Base-by-base conservation (phyloP, 2,797 vertebrate genomes). In the Pseudochromis fuscus region DNA sequence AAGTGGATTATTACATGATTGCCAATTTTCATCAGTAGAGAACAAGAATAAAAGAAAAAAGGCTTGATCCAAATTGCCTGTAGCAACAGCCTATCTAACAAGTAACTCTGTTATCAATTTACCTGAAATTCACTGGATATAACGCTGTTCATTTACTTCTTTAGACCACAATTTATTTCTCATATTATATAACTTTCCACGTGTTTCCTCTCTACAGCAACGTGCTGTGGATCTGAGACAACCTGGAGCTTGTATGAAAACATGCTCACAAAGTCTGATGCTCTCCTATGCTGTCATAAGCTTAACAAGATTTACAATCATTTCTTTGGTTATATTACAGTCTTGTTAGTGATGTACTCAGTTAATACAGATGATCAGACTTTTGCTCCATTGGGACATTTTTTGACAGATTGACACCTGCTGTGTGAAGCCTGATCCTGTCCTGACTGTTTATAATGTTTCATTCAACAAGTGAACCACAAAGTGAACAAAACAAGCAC, bases 1-100 rank as follows among this genome's bases (percentile, higher is more conserved):
- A 90, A 89, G 73, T 88, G 87, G 88, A 90, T 92, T 91, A 91
- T 87, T 83, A 81, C 71, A 82, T 75, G 86, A 90, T 89, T 88
- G 87, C 64, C 87, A 88, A 81, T 90, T 88, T 89, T 85, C 79
- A 84, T 88, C 74, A 72, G 51, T 24, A 0, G 21, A 72, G 67
- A 78, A 75, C 51, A 75, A 82, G 67, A 85, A 83, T 57, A 83
- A 61, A 53, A 60, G 35, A 40, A 40, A 60, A 70, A 65, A 61
- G 31, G 18, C 28, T 24, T 40, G 28, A 71, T 80, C 38, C 57
- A 81, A 82, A 73, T 28, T 44, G 55, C 77, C 64, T 3, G 2
- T 31, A 69, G 75, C 53, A 70, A 48, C 30, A 59, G 33, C 57
- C 23, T 57, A 78, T 68, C 40, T 50, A 33, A 71, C 30, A 40